phyloP scores from a whole-genome alignment of 2,888 invertebrate genomes.

The Apoda limacodes region DNA sequence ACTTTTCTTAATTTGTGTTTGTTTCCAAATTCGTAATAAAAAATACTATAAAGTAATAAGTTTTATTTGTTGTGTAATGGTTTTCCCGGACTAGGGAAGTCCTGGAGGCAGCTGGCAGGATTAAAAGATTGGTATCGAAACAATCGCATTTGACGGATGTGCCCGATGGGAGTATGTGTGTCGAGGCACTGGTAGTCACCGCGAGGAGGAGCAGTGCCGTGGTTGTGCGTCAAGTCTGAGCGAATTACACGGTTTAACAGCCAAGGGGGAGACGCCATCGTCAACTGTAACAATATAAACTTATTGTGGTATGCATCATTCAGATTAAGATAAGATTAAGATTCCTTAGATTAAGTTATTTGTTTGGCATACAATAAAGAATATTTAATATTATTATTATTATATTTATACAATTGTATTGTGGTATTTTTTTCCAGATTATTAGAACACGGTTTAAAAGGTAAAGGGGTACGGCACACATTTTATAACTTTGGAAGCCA shows the following conservation, averaged over 20 bases:
- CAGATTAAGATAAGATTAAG: background rate
- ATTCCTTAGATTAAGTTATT: too few species aligned
- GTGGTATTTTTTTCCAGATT: too few species aligned
- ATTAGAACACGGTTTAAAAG: too few species aligned
- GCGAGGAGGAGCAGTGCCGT: constrained; percentile 51
- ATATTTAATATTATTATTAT: too few species aligned
- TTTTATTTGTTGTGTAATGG: constrained; percentile 26
- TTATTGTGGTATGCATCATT: background rate
- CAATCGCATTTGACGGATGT: constrained; percentile 46
- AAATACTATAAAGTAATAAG: constrained; percentile 23
- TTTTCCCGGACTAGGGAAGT: constrained; percentile 34
- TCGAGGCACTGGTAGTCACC: constrained; percentile 58
- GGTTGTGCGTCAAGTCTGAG: constrained; percentile 55
- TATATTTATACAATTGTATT: too few species aligned
- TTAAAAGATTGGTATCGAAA: constrained; percentile 52
- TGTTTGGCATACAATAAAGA: too few species aligned
- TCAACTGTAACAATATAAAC: constrained; percentile 35
- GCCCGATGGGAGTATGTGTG: constrained; percentile 56
- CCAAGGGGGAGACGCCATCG: constrained; percentile 46
- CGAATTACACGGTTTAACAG: constrained; percentile 54
- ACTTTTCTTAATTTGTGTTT: constrained; percentile 13
- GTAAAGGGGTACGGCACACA: too few species aligned
- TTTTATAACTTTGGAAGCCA: too few species aligned
- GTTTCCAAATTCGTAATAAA: constrained; percentile 25
- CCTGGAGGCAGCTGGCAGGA: constrained; percentile 45